Evolutionary conservation across 2,888 invertebrate species (phyloP).

Genomic region (Drosophila paranaensis): DNA sequence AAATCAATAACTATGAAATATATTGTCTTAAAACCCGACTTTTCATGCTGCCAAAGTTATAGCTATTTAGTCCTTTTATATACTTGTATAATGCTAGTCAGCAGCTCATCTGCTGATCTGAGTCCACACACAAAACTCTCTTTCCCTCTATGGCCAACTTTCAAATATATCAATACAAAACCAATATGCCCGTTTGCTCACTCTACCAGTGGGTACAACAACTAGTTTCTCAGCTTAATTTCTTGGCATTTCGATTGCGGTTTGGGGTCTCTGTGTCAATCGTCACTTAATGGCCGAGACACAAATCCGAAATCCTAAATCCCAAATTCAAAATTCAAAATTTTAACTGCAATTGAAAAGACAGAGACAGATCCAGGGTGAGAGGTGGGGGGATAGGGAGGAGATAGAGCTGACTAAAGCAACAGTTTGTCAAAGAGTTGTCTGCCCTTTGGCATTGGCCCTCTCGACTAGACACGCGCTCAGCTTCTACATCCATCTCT

Average conservation of each 20-base stretch:
- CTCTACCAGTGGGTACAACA: background rate
- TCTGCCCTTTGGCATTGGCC: slow-evolving; percentile 60
- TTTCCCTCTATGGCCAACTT: background rate
- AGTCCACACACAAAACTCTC: background rate
- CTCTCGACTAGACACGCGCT: background rate
- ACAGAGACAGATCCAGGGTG: background rate
- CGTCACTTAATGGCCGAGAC: slow-evolving; percentile 43
- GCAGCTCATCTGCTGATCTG: too few species aligned
- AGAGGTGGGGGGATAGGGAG: too few species aligned
- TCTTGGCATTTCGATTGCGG: slow-evolving; percentile 13
- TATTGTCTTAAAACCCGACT: too few species aligned
- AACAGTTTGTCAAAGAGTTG: slow-evolving; percentile 60
- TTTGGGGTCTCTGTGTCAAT: slow-evolving; percentile 57
- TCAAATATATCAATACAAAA: background rate
- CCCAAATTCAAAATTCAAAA: slow-evolving; percentile 5
- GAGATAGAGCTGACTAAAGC: slow-evolving; percentile 16
- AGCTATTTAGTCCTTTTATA: too few species aligned
- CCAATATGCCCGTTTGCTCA: background rate
- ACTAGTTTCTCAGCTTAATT: slow-evolving; percentile 38
- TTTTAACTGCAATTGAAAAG: slow-evolving; percentile 33
- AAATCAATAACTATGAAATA: too few species aligned
- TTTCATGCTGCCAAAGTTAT: too few species aligned
- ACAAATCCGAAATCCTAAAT: slow-evolving; percentile 30
- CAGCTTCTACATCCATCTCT: slow-evolving; percentile 6
- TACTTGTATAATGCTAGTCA: too few species aligned